Evolutionary conservation across 2,888 invertebrate genomes (phyloP).

Genomic region (Pachliopta kotzebuea): DNA sequence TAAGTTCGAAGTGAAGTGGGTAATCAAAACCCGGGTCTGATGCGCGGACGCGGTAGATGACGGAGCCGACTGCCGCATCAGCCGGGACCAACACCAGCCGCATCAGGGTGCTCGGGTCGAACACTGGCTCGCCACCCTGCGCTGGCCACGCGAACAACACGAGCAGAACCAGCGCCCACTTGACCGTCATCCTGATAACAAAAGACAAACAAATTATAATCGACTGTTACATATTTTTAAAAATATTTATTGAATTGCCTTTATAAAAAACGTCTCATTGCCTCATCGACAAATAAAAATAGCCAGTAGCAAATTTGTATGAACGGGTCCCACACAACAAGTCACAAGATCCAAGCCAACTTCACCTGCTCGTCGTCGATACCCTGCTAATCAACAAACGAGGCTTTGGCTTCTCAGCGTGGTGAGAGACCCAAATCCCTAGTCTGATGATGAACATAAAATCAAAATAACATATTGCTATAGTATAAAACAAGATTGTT

Average conservation of each 20-base stretch:
- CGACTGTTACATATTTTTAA: too few species aligned
- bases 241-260: too few species aligned
- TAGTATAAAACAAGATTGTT: neutral
- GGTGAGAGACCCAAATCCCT: too few species aligned
- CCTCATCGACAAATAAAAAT: too few species aligned
- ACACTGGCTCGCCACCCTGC: slow-evolving; percentile 85
- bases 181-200: slow-evolving; percentile 66
- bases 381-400: too few species aligned
- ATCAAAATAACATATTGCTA: neutral
- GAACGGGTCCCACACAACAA: too few species aligned
- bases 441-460: too few species aligned
- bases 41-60: slow-evolving; percentile 93
- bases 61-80: slow-evolving; percentile 90
- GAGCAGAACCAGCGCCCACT: slow-evolving; percentile 64
- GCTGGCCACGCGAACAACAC: slow-evolving; percentile 49
- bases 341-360: too few species aligned
- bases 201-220: neutral
- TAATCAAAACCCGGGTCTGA: slow-evolving; percentile 94
- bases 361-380: too few species aligned
- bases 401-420: too few species aligned
- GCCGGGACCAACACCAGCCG: slow-evolving; percentile 90
- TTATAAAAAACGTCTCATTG: too few species aligned
- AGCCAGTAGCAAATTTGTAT: too few species aligned
- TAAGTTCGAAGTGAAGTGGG: slow-evolving; percentile 90
- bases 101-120: slow-evolving; percentile 92